These are phyloP conservation scores for Bombus consobrinus DNA, from an alignment of 1,140 invertebrate species.

Conservation along the genomic window DNA sequence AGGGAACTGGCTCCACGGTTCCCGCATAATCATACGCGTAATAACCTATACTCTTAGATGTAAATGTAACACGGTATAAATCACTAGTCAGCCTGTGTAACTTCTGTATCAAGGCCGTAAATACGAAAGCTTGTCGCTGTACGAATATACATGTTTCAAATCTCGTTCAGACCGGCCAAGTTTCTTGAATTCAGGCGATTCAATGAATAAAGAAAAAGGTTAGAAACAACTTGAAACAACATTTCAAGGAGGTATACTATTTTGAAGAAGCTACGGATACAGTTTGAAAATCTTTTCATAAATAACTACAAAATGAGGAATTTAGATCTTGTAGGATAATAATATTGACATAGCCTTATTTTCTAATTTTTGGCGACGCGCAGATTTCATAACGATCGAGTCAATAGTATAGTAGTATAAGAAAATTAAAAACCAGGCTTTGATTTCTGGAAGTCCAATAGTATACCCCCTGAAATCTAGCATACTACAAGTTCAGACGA, in stretches of 20 bases:
- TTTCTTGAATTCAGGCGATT: neutral
- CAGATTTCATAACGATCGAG: too few relatives aligned
- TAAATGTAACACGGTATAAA: conserved; percentile 15
- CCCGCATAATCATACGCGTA: conserved; percentile 5
- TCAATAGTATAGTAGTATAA: too few relatives aligned
- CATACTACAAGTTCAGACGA: too few relatives aligned
- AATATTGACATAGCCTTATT: too few relatives aligned
- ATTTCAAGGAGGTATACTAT: neutral
- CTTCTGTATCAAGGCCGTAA: neutral
- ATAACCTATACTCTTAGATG: conserved; percentile 19
- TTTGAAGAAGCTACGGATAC: too few relatives aligned
- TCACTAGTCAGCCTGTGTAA: neutral
- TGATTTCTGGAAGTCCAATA: too few relatives aligned
- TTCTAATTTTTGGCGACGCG: too few relatives aligned
- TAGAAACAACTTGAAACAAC: neutral
- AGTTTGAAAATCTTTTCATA: neutral
- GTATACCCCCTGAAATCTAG: too few relatives aligned
- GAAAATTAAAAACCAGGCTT: too few relatives aligned
- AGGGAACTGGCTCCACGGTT: neutral
- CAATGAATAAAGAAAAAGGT: neutral
- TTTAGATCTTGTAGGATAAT: too few relatives aligned
- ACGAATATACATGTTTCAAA: neutral
- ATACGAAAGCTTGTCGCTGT: neutral
- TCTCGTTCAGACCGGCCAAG: neutral
- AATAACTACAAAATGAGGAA: too few relatives aligned